phyloP scores from a whole-genome alignment of 2,797 vertebrate species.

The Myotis vivesi region DNA sequence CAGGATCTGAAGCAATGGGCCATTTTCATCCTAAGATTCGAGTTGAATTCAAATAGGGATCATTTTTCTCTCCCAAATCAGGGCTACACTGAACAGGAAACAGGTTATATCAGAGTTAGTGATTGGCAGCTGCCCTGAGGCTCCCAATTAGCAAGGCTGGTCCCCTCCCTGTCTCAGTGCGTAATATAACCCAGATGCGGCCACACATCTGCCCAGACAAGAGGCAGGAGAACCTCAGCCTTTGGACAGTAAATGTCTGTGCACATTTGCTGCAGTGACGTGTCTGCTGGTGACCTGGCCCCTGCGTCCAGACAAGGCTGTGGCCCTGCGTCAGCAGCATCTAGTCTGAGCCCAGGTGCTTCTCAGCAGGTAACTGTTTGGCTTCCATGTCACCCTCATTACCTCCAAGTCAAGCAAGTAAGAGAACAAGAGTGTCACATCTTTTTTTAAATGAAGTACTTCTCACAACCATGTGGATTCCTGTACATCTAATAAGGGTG shows the following conservation, averaged over 20 bases:
- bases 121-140: background rate
- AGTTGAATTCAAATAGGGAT: background rate
- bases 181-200: accelerated
- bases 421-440: background rate
- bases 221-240: background rate
- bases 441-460: background rate
- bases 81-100: background rate
- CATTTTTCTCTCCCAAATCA: background rate
- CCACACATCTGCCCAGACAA: accelerated
- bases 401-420: background rate
- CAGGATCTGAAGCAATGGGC: background rate
- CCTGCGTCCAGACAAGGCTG: background rate
- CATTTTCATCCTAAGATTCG: background rate
- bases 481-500: too few relatives aligned
- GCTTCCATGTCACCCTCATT: too few relatives aligned
- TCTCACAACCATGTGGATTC: background rate
- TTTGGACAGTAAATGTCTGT: too few relatives aligned
- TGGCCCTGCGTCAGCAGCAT: background rate
- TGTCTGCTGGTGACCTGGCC: too few relatives aligned
- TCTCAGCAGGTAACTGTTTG: background rate
- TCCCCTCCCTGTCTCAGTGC: background rate
- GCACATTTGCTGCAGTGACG: too few relatives aligned
- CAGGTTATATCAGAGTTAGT: background rate
- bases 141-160: background rate
- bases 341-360: background rate